Percentiles rank a stretch among this genome's conserved stretches.
Evolutionary conservation across 1,140 invertebrate genomes (phyloP).

Genomic region (Phymastichus coffea): DNA sequence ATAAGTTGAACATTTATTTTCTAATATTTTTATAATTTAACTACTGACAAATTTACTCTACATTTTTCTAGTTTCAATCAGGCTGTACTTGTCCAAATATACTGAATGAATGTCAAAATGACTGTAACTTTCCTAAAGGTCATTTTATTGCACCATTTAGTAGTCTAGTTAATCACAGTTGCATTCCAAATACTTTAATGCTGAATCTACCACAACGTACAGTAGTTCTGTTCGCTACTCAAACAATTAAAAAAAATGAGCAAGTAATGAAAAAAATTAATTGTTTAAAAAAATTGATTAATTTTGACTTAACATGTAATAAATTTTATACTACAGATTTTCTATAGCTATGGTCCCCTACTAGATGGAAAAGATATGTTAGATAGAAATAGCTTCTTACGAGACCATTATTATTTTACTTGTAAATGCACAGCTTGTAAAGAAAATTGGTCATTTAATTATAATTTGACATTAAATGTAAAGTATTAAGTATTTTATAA

Average conservation of each 20-base stretch:
- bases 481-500: too few relatives aligned
- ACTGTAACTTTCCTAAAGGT: not conserved
- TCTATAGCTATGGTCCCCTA: too few relatives aligned
- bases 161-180: constrained; percentile 9
- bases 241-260: constrained; percentile 9
- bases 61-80: constrained; percentile 5
- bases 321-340: too few relatives aligned
- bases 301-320: not conserved
- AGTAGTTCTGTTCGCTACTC: not conserved
- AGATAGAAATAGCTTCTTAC: too few relatives aligned
- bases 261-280: constrained; percentile 2
- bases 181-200: constrained; percentile 8
- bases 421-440: too few relatives aligned
- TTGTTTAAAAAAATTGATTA: not conserved
- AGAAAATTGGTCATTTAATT: too few relatives aligned
- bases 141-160: not conserved
- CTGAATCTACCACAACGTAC: not conserved
- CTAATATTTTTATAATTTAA: not conserved
- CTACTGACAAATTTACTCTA: not conserved
- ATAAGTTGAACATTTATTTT: constrained; percentile 1
- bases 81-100: not conserved
- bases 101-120: not conserved
- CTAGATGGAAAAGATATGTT: too few relatives aligned
- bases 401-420: too few relatives aligned
- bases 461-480: too few relatives aligned